Base-by-base conservation (phyloP, 2,888 invertebrate genomes). In the Sphecodes monilicornis region DNA sequence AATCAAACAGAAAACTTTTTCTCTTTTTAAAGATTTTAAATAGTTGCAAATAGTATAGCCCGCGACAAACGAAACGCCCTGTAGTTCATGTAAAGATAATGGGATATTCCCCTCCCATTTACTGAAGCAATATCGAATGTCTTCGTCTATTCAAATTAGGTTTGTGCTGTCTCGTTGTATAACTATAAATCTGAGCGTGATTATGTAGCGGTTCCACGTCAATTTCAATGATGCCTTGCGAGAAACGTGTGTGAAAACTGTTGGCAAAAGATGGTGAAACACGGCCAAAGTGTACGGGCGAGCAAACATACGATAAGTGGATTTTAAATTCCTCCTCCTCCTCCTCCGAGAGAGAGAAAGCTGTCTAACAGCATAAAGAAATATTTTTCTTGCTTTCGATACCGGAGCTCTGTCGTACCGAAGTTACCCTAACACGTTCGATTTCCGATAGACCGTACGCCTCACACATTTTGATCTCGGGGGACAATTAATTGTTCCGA, bases 341-440 rank as follows among this genome's bases (percentile, higher is more conserved):
- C n/a, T n/a, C n/a, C n/a, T n/a, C 4, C 10, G n/a, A 11, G n/a
- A 54, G 54, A 54, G n/a, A 8, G 64, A 22, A 1, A 16, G 16
- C 60, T 18, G 60, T 29, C 18, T 18, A 60, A 60, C 29, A 16
- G 60, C 29, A 18, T 29, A 18, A 29, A 60, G 29, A 60, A 29
- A 18, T 60, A 60, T 60, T 29, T 29, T 29, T 60, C 60, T 29
- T 29, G 60, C 29, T 39, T n/a, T n/a, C 4, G 22, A 39, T 5
- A n/a, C 22, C 39, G 22, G 5, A 39, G 13, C 22, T 64, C 54
- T 3, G 39, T 5, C 13, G 13, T 2, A 22, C 22, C 32, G 32
- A 36, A 66, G 36, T 36, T 66, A 66, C 68, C 39, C 68, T n/a
- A 68, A 68, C 54, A 54, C 39, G 68, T 68, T 68, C 68, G 68